phyloP scores from a whole-genome alignment of 1,140 invertebrate genomes.

The Drosophila pseudoobscura region DNA sequence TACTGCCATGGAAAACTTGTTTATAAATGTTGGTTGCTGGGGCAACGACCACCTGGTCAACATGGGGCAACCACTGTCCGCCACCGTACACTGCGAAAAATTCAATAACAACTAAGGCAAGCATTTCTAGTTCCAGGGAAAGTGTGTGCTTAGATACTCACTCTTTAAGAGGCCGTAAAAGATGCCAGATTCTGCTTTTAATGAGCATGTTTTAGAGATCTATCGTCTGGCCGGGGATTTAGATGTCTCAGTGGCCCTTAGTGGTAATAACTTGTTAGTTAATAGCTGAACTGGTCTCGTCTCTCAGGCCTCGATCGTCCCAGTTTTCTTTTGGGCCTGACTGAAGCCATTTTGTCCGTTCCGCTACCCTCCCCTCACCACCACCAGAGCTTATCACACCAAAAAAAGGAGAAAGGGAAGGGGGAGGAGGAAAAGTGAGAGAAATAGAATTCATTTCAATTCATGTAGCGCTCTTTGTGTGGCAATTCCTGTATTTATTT shows the following conservation, averaged over 20 bases:
- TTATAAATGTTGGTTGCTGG: conserved; percentile 77
- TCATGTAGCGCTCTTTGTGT: conserved; percentile 41
- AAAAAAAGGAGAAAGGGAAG: neutral
- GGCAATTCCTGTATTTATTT: conserved; percentile 67
- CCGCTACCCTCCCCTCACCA: conserved; percentile 5
- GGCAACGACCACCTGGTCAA: conserved; percentile 77
- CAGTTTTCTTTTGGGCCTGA: conserved; percentile 25
- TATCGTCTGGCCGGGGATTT: neutral
- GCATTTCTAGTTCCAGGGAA: too few species aligned
- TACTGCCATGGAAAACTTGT: conserved; percentile 65
- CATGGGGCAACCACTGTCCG: conserved; percentile 46
- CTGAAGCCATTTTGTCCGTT: conserved; percentile 8
- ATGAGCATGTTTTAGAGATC: too few species aligned
- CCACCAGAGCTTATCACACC: conserved; percentile 39
- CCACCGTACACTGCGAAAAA: conserved; percentile 15
- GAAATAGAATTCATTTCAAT: conserved; percentile 28
- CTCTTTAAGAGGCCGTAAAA: too few species aligned
- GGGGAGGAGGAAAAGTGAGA: neutral
- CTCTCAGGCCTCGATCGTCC: conserved; percentile 2
- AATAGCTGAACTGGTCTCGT: conserved; percentile 32
- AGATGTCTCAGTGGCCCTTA: conserved; percentile 2
- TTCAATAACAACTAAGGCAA: neutral
- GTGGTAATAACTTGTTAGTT: conserved; percentile 63
- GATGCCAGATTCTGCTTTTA: too few species aligned
- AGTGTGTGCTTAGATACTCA: too few species aligned